Evolutionary conservation across 2,888 invertebrate species (phyloP).

Genomic region (Melikaiella ostensackeni): DNA sequence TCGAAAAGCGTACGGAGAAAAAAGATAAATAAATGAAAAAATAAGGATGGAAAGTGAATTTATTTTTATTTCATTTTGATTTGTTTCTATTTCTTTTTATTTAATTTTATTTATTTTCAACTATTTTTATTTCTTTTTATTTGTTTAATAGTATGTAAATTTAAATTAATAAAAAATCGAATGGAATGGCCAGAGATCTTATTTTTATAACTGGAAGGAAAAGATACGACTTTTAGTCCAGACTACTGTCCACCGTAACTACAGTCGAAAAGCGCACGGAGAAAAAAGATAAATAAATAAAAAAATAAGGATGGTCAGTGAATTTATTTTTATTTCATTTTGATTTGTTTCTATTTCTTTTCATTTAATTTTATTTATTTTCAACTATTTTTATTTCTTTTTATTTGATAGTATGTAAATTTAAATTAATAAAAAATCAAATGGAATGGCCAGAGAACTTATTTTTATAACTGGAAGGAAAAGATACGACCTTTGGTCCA

Average conservation of each 20-base stretch:
- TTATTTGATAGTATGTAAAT: neutral
- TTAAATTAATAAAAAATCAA: neutral
- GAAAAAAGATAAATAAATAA: too few relatives aligned
- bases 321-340: too few relatives aligned
- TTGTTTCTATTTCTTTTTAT: too few relatives aligned
- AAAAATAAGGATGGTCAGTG: too few relatives aligned
- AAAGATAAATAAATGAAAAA: too few relatives aligned
- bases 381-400: neutral
- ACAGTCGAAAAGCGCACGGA: neutral
- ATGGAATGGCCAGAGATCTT: neutral
- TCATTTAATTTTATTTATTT: too few relatives aligned
- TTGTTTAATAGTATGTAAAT: neutral
- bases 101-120: too few relatives aligned
- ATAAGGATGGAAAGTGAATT: too few relatives aligned
- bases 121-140: too few relatives aligned
- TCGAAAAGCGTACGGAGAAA: too few relatives aligned
- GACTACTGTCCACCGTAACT: neutral
- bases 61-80: too few relatives aligned
- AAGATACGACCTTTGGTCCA: neutral
- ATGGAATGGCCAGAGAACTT: neutral
- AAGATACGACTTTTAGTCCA: neutral
- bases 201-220: neutral
- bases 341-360: too few relatives aligned
- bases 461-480: neutral
- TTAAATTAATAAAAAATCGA: neutral